Percentiles rank a stretch among this genome's conserved stretches.
phyloP scores from a whole-genome alignment of 2,888 invertebrate genomes.

The Deilephila porcellus region DNA sequence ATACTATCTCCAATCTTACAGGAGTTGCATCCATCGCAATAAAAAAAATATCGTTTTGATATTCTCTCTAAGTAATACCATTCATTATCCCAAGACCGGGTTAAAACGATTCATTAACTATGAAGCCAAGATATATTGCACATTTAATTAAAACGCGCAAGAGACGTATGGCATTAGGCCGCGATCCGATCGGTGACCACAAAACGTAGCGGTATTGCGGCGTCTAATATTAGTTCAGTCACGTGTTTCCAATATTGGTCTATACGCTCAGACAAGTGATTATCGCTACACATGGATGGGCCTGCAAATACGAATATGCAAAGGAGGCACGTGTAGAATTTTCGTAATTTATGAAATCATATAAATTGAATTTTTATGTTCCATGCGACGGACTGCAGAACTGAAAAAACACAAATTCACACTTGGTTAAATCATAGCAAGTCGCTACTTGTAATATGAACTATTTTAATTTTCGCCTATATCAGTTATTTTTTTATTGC shows the following conservation, averaged over 20 bases:
- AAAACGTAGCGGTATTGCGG: background rate
- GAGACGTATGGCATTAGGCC: background rate
- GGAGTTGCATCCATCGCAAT: too few relatives aligned
- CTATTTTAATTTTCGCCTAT: too few relatives aligned
- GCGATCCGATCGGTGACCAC: conserved; percentile 8
- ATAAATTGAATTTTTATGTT: background rate
- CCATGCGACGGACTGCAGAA: too few relatives aligned
- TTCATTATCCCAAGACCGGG: background rate
- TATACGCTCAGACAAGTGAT: conserved; percentile 27
- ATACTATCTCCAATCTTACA: too few relatives aligned
- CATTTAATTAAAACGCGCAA: background rate
- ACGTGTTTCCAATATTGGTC: conserved; percentile 29
- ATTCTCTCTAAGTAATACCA: too few relatives aligned
- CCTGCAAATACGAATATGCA: background rate
- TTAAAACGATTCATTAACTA: too few relatives aligned
- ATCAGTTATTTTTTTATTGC: too few relatives aligned
- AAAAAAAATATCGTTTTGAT: too few relatives aligned
- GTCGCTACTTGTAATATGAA: too few relatives aligned
- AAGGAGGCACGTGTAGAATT: background rate
- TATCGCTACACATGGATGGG: conserved; percentile 17
- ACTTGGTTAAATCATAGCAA: too few relatives aligned
- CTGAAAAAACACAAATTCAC: too few relatives aligned
- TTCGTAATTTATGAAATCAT: background rate
- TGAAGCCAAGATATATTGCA: background rate
- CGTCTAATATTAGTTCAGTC: conserved; percentile 22